Base-by-base conservation (phyloP, 2,888 invertebrate genomes). In the Apoderus coryli region DNA sequence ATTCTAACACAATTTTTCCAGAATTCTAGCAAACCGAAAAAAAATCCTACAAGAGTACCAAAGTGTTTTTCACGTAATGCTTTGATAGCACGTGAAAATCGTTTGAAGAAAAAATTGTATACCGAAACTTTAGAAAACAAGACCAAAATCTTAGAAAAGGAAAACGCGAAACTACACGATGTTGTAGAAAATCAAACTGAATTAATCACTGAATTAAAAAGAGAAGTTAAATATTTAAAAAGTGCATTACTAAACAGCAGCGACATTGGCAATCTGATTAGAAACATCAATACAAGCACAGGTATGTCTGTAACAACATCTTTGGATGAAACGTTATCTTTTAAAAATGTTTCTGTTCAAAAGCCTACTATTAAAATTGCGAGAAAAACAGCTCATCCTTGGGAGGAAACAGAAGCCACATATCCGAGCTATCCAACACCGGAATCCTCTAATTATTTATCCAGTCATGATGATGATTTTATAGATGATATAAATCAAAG, bases 71-170 rank as follows among this genome's bases (percentile, higher is more conserved):
- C 63, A 6, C 58, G 63, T 39, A 74, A 73, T 49, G 74, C 73
- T 0, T 44, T 70, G 16, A 60, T 71, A 53, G 74, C 74, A 2
- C 55, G 73, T 3, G 67, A 69, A 44, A 74, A 73, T 46, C 60
- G 74, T 2, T 59, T 64, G 2, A 64, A 60, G 25, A 74, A 74
- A 44, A 74, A 74, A 46, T 59, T 63, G 16, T 66, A 73, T 42
- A 42, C 73, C 11, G 60, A 67, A 33, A 59, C 57, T 10, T 54
- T 73, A 10, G 72, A 73, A 45, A 57, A 52, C 14, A 61, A 65
- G 37, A 46, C 69, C 0, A 42, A 52, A 1, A 46, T 52, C 7
- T 53, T 63, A 15, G 60, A 59, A 23, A 45, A 44, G 5, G 60
- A 62, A 14, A 69, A 68, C 42, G 57, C 56, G 32, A 58, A 57